These are phyloP conservation scores for Dreissena rostriformis DNA, from an alignment of 1,140 invertebrate species.

Conservation along the genomic window DNA sequence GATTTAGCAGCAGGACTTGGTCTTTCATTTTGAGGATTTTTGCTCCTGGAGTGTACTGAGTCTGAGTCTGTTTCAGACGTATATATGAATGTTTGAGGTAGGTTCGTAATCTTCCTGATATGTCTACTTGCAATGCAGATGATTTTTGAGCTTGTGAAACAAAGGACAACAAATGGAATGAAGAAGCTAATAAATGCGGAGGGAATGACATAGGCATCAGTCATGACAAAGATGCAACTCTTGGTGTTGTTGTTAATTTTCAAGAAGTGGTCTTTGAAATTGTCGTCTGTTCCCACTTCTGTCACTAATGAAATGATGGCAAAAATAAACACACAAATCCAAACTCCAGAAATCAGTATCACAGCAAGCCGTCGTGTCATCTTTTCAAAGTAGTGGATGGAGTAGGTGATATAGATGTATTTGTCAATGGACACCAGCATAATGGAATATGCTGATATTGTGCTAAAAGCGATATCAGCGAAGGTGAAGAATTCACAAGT, in stretches of 20 bases:
- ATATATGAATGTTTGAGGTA: conserved; percentile 4
- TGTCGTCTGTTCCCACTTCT: conserved; percentile 36
- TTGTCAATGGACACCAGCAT: conserved; percentile 66
- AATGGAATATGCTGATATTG: conserved; percentile 61
- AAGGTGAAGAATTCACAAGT: conserved; percentile 62
- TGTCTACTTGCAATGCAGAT: conserved; percentile 58
- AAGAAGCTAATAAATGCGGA: conserved; percentile 57
- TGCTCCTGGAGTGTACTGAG: not conserved
- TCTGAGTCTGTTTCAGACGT: conserved; percentile 2
- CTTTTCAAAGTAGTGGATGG: conserved; percentile 58
- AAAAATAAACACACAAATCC: conserved; percentile 58
- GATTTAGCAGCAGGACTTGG: not conserved
- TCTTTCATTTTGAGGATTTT: not conserved
- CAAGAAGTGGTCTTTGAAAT: conserved; percentile 50
- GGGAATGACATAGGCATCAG: conserved; percentile 53
- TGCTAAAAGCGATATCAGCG: conserved; percentile 61
- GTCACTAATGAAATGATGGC: conserved; percentile 47
- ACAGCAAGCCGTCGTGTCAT: conserved; percentile 45
- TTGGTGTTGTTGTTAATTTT: conserved; percentile 39
- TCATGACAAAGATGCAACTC: conserved; percentile 58
- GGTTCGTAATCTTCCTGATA: conserved; percentile 51
- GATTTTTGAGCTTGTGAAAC: conserved; percentile 62
- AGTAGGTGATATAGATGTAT: conserved; percentile 63
- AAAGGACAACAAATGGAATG: conserved; percentile 58
- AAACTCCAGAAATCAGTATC: conserved; percentile 48